phyloP scores from a whole-genome alignment of 2,888 invertebrate species.

The Drosophila anceps region DNA sequence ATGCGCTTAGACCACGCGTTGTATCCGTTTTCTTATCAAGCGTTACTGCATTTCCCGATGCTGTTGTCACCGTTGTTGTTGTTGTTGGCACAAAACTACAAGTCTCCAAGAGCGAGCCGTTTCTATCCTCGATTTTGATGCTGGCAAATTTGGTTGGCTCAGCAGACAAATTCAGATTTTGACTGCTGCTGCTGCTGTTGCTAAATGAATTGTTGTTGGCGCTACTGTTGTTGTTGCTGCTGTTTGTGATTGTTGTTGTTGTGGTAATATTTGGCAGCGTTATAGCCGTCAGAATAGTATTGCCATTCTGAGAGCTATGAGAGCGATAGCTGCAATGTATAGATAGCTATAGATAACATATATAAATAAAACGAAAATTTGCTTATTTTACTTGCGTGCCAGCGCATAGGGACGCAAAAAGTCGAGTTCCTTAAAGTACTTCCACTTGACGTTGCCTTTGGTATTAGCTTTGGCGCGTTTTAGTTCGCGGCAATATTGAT shows the following conservation, averaged over 20 bases:
- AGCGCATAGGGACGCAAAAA: slow-evolving; percentile 83
- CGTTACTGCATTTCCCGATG: slow-evolving; percentile 35
- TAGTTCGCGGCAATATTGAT: slow-evolving; percentile 84
- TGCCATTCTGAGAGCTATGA: slow-evolving; percentile 49
- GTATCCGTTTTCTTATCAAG: slow-evolving; percentile 59
- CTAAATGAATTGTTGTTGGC: slow-evolving; percentile 53
- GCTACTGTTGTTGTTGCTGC: slow-evolving; percentile 54
- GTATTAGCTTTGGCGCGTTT: slow-evolving; percentile 80
- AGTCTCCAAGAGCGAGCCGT: slow-evolving; percentile 54
- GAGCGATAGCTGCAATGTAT: slow-evolving; percentile 73
- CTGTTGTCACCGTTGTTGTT: slow-evolving; percentile 36
- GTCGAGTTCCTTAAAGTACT: slow-evolving; percentile 82
- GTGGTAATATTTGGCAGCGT: slow-evolving; percentile 22
- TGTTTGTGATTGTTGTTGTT: slow-evolving; percentile 19
- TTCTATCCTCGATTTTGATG: slow-evolving; percentile 77
- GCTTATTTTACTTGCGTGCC: slow-evolving; percentile 77
- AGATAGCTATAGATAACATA: neutral
- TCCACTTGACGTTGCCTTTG: slow-evolving; percentile 83
- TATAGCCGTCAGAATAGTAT: slow-evolving; percentile 23
- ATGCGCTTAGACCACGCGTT: slow-evolving; percentile 44
- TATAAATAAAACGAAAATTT: neutral
- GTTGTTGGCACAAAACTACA: slow-evolving; percentile 60
- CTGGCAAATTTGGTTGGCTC: slow-evolving; percentile 62
- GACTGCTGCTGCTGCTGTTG: slow-evolving; percentile 69
- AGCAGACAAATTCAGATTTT: slow-evolving; percentile 49